Base-by-base conservation (phyloP, 1,140 invertebrate species). In the Nilaparvata lugens region DNA sequence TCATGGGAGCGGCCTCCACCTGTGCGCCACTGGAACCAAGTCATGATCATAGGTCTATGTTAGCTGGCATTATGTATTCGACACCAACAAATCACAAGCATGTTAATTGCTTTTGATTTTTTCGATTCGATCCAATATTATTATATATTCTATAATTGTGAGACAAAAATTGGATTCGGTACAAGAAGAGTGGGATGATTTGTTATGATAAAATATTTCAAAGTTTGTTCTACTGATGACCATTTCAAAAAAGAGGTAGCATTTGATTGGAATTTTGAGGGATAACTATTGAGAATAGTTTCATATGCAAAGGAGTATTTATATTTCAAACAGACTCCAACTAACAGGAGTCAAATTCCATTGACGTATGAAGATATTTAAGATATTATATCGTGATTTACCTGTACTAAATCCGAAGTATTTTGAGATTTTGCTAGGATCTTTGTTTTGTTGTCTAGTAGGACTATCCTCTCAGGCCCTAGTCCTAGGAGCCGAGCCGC, bases 381-480 rank as follows among this genome's bases (percentile, higher is more conserved):
- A n/a, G n/a, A n/a, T n/a, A n/a, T n/a, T n/a, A n/a, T n/a, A n/a
- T n/a, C n/a, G n/a, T n/a, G n/a, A n/a, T 28, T 4, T 65, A 77
- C 76, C 73, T 77, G 76, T 56, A 81, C 71, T n/a, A 87, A 75
- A 64, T 85, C 83, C 6, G 75, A 70, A 18, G 83, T 82, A 56
- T 77, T 75, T 66, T 86, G 83, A 18, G 74, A 74, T 67, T 83
- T 82, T 6, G 82, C 74, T 18, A 83, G 70, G 7, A 80, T 71
- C 67, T 83, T 82, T 1, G 82, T 83, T 64, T 83, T 82, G 67
- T 75, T 79, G 74, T 87, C 84, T 45, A 87, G 71, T 13, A 87
- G 73, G 35, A 84, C 78, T 24, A 87, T 78, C 64, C 78, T 79
- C 56, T 81, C 77, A 23, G 75, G 73, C 24, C 81, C 81, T 52